Base-by-base conservation (phyloP, 2,113 vertebrate genomes). In the Elgaria multicarinata region DNA sequence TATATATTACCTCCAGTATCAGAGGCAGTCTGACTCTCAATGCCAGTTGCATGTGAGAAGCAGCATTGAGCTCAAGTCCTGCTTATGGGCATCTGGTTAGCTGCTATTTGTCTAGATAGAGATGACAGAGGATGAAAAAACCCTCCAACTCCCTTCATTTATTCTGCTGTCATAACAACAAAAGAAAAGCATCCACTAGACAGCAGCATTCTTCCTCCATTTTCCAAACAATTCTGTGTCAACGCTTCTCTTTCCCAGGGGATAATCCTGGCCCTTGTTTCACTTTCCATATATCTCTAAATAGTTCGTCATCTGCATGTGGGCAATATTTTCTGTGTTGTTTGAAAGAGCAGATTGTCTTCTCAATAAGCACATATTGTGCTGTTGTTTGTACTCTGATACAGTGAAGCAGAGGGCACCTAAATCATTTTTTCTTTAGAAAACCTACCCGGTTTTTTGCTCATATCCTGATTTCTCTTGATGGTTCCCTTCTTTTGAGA, bases 351-450 rank as follows among this genome's bases (percentile, higher is more conserved):
- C 55, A 83, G 80, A 66, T 76, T 84, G 55, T 75, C 36, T 76
- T 64, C 20, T 50, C 67, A 39, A 77, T 67, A 76, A 84, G 31
- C 71, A 66, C 58, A 66, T 76, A 33, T 42, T 74, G 71, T 89
- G 79, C 18, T 66, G 36, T 50, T 83, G 13, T 66, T 89, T 83
- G 18, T 75, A 79, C 55, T 66, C 55, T 77, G 42, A 67, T 84
- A 62, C 24, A 50, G 50, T 66, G 44, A 89, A 66, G 10, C 80
- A 89, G 58, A 76, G 80, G 58, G 33, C 24, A 76, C 24, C n/a
- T 76, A 77, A 89, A 89, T 89, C 72, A 89, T 87, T 90, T 88
- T 18, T 71, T 69, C 31, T 46, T 83, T 83, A 36, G 46, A 58
- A n/a, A 67, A 87, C 7, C 6, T 78, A 86, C 7, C 14, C 24